Base-by-base conservation (phyloP, 2,113 vertebrate genomes). In the Glareola pratincola region DNA sequence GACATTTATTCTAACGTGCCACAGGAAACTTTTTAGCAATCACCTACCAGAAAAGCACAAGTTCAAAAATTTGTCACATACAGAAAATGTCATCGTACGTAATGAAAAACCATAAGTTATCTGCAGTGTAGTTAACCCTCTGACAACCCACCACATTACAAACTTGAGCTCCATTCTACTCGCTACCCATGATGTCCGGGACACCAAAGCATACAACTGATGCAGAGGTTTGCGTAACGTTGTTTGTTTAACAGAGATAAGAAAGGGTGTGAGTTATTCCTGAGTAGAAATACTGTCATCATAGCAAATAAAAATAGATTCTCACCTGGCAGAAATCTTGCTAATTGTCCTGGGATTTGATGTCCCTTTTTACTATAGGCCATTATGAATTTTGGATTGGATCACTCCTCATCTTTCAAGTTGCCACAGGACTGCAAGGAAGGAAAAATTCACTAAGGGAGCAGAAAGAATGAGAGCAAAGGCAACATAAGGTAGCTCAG, bases 1-100 rank as follows among this genome's bases (percentile, higher is more conserved):
- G 85, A 36, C 51, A 89, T 71, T 92, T 95, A 72, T 94, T 88
- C 94, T 57, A 12, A 95, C 92, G 71, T 54, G 26, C 29, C 88
- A 88, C 39, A 74, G 59, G 68, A 68, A 91, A 62, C 57, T 92
- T 43, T 86, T 92, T 20, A 84, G 48, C 27, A 78, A 54, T 91
- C 50, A 68, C 14, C 32, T 94, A 48, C 57, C 57, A 79, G 39
- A 91, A 84, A 95, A 91, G 10, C 17, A 59, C 16, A 81, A 67
- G 43, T 64, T 78, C 67, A 93, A 89, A 85, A 75, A 69, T 43
- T 24, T 76, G 22, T 89, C 51, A 64, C 27, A 48, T 23, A 14
- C 51, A 92, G 47, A 81, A 96, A 41, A 69, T 37, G 18, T 60
- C 37, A 62, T 4, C 37, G 24, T 29, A 41, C 1, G 1, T 20